These are phyloP conservation scores for Mongoloraphidia duomilia DNA, from an alignment of 2,888 invertebrate species.

Conservation along the genomic window DNA sequence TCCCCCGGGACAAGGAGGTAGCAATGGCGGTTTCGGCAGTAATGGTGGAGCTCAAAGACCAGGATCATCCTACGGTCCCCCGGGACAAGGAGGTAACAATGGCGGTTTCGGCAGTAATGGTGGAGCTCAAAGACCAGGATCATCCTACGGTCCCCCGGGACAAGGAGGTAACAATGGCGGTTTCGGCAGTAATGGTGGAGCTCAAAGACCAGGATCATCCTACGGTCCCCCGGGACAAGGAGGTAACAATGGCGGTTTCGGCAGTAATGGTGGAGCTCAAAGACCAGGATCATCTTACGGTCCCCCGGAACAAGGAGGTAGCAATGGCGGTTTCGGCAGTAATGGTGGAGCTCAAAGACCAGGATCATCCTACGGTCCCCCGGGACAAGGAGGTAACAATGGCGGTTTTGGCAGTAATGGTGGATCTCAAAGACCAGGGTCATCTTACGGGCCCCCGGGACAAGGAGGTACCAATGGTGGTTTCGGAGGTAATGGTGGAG, in stretches of 20 bases:
- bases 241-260: constrained; percentile 19
- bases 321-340: constrained; percentile 2
- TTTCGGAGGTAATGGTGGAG: constrained; percentile 13
- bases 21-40: constrained; percentile 9
- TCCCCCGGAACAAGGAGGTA: constrained; percentile 5
- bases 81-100: constrained; percentile 14
- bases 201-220: constrained; percentile 24
- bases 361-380: constrained; percentile 13
- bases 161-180: constrained; percentile 13
- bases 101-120: constrained; percentile 11
- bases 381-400: constrained; percentile 12
- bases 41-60: constrained; percentile 13
- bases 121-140: constrained; percentile 10
- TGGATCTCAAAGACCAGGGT: constrained; percentile 10
- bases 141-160: constrained; percentile 12
- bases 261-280: neutral
- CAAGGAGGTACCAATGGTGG: constrained; percentile 15
- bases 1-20: constrained; percentile 19
- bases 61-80: constrained; percentile 10
- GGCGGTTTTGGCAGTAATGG: constrained; percentile 15
- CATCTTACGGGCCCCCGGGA: constrained; percentile 12
- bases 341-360: constrained; percentile 9
- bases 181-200: constrained; percentile 14
- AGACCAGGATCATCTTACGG: constrained; percentile 12
- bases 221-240: constrained; percentile 25